Evolutionary conservation across 2,797 vertebrate genomes (phyloP), one percentile per base, ranked within the genome.

Genomic region (Spinus olivaceus): DNA sequence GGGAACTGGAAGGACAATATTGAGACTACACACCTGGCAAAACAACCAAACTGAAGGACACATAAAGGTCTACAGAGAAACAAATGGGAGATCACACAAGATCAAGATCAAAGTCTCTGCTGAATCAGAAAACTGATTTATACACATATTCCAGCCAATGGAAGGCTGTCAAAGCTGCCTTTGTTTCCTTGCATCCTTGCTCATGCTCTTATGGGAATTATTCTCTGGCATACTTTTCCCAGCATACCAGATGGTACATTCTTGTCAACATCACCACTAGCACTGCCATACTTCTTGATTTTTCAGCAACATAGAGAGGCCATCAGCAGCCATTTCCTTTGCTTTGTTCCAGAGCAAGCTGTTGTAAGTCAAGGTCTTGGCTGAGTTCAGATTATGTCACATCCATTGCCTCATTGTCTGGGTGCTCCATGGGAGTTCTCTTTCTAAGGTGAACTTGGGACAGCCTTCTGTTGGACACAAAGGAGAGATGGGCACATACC

Each of bases 171-270:
- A 83, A 65, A 47, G 22, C 44, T 73, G 60, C 27, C 61, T 77
- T 80, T 82, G 27, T 60, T 60, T 73, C 76, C 64, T 69, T 42
- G 19, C 22, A 81, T 88, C n/a, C 25, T 74, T 76, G 57, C 42
- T 61, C 22, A 66, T 8, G 27, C 47, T 81, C 73, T 54, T 18
- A 57, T 4, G 24, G n/a, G 88, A 95, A 76, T 90, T 65, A 86
- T 27, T 66, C 71, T 59, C 70, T 64, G 60, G 39, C 32, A 69
- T 19, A 60, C 42, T 78, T 92, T 72, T 63, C 57, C 66, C 70
- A 86, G 86, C 51, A 90, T 39, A 86, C 53, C 73, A 88, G 73
- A 83, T 71, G 49, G 50, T 57, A 46, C 61, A 63, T 42, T n/a
- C 66, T 65, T 54, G 32, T 84, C 77, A 86, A 46, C 53, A 78